Evolutionary conservation across 2,797 vertebrate species (phyloP).

Genomic region (Cheirogaleus major): DNA sequence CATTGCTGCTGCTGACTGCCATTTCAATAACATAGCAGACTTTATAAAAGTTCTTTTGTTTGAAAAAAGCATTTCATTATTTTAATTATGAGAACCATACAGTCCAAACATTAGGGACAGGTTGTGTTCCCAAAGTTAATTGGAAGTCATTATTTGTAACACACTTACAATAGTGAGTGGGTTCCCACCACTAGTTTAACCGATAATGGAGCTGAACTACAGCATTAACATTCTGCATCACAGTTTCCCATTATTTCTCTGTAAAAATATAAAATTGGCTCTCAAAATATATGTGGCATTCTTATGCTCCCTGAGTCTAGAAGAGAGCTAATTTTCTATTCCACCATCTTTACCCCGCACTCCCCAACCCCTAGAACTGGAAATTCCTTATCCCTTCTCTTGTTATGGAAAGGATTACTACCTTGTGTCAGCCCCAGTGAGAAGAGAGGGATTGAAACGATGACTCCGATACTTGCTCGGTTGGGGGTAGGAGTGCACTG

Average conservation of each 20-base stretch:
- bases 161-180: not conserved
- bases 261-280: not conserved
- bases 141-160: not conserved
- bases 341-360: too few species aligned
- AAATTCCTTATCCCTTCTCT: not conserved
- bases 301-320: not conserved
- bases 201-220: not conserved
- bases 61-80: not conserved
- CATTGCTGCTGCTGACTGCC: not conserved
- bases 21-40: not conserved
- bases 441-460: not conserved
- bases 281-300: not conserved
- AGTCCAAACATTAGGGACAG: not conserved
- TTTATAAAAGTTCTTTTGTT: not conserved
- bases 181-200: not conserved
- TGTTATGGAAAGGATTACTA: not conserved
- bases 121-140: not conserved
- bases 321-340: not conserved
- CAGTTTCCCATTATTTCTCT: not conserved
- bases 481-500: not conserved
- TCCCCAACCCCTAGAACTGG: not conserved
- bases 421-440: not conserved
- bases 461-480: not conserved
- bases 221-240: not conserved
- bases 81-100: slow-evolving; percentile 25